Evolutionary conservation across 2,888 invertebrate species (phyloP), one percentile per base, ranked within the genome.

Genomic region (Dexiosoma caninum): DNA sequence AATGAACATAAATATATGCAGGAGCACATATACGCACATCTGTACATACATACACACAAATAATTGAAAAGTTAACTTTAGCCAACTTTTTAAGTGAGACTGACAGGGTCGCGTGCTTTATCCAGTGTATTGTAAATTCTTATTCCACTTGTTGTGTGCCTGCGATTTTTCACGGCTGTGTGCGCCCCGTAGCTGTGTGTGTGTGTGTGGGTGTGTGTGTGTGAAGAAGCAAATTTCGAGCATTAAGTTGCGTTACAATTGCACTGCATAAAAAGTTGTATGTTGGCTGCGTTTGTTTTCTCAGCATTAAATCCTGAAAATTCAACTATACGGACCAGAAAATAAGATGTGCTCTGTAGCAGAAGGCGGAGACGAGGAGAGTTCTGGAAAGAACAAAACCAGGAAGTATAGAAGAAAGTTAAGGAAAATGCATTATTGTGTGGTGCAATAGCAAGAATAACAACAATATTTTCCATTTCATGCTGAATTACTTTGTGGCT

Each of bases 401-500:
- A 55, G 44, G 57, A 70, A 64, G 46, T 30, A 27, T 44, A 32
- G 66, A 59, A 42, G n/a, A 57, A 59, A 27, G 57, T 60, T 62
- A 71, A 66, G 70, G 32, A 64, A 71, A 81, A 57, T 71, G 80
- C 76, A 70, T 42, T 79, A 53, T 59, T 69, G 42, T 53, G 6
- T 37, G 37, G 42, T 64, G 55, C 67, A 62, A 57, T 16, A 21
- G 30, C 57, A 19, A 37, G 27, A 60, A 49, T 32, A 59, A 42
- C 83, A 85, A 83, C 81, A 84, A 75, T 64, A 84, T 86, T 87
- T 86, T 85, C 86, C 85, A 87, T 87, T 87, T 87, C 87, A 87
- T 87, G 86, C 85, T 86, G 87, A 86, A 87, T 87, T 87, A 87
- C 86, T 87, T 86, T 87, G 87, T 78, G 78, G 78, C 72, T 78